Percentiles rank a stretch among this genome's conserved stretches.
Evolutionary conservation across 1,140 invertebrate species (phyloP).

Genomic region (Rhopalosiphum maidis): DNA sequence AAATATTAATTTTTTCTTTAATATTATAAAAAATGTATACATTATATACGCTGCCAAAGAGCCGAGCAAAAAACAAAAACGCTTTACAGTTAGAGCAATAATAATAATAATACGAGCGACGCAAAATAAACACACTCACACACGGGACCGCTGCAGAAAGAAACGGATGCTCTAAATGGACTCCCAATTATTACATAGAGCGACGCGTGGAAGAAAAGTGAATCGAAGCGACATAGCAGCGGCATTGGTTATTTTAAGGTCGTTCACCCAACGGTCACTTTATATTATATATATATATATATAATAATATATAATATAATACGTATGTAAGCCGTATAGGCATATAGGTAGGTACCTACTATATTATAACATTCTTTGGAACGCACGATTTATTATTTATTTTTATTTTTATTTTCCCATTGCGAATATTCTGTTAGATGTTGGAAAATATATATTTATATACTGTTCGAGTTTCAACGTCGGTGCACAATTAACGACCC

Average conservation of each 20-base stretch:
- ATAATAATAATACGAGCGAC: neutral
- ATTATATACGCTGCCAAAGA: neutral
- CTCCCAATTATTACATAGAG: constrained; percentile 37
- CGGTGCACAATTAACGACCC: neutral
- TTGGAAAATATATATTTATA: neutral
- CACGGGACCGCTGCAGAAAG: neutral
- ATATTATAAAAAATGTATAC: neutral
- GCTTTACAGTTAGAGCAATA: constrained; percentile 25
- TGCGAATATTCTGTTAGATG: neutral
- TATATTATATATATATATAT: constrained; percentile 17
- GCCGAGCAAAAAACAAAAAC: neutral
- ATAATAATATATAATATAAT: constrained; percentile 5
- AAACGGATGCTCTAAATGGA: constrained; percentile 40
- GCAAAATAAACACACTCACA: constrained; percentile 19
- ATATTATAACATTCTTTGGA: constrained; percentile 7
- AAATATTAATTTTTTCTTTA: neutral
- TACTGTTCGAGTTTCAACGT: neutral
- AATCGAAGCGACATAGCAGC: constrained; percentile 33
- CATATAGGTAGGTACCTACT: neutral
- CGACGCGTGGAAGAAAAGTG: constrained; percentile 34
- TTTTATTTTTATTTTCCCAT: neutral
- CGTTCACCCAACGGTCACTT: constrained; percentile 47
- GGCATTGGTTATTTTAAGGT: constrained; percentile 49
- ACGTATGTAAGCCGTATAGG: neutral
- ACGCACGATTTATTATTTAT: constrained; percentile 49